These are phyloP conservation scores for Ylistrum balloti DNA, from an alignment of 1,140 invertebrate genomes.

Conservation along the genomic window DNA sequence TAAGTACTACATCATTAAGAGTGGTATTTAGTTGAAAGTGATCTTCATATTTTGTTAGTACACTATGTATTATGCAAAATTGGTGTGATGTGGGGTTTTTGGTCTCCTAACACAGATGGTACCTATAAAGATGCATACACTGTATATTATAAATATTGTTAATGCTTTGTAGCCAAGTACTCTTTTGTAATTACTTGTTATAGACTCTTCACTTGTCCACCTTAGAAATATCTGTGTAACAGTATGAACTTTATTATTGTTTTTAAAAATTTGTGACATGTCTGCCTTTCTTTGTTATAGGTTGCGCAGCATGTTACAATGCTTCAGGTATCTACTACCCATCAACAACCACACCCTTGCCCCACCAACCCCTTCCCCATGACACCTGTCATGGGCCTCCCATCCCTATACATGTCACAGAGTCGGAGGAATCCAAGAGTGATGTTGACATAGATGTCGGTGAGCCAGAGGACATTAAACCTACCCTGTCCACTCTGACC, in stretches of 20 bases:
- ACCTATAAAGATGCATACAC: too few relatives aligned
- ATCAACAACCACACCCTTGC: conserved; percentile 44
- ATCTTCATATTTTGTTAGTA: too few relatives aligned
- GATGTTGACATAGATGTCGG: conserved; percentile 41
- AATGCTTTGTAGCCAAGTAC: too few relatives aligned
- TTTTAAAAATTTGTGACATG: background rate
- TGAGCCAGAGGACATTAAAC: conserved; percentile 54
- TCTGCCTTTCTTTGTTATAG: conserved; percentile 15
- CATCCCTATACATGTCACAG: conserved; percentile 45
- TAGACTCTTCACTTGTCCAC: too few relatives aligned
- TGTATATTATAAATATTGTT: too few relatives aligned
- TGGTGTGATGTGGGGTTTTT: too few relatives aligned
- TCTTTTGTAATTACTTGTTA: too few relatives aligned
- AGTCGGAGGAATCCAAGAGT: conserved; percentile 45
- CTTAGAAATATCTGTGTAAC: too few relatives aligned
- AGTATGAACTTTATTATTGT: too few relatives aligned
- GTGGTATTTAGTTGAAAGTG: too few relatives aligned
- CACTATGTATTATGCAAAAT: too few relatives aligned
- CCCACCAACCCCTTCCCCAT: conserved; percentile 53
- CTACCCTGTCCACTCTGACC: background rate
- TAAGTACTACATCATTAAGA: conserved; percentile 29
- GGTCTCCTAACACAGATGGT: too few relatives aligned
- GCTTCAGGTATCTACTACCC: conserved; percentile 50
- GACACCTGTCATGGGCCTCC: conserved; percentile 44
- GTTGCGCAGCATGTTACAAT: conserved; percentile 48